Conservation (phyloP, 2,113 vertebrate species). For the Hassar affinis region DNA sequence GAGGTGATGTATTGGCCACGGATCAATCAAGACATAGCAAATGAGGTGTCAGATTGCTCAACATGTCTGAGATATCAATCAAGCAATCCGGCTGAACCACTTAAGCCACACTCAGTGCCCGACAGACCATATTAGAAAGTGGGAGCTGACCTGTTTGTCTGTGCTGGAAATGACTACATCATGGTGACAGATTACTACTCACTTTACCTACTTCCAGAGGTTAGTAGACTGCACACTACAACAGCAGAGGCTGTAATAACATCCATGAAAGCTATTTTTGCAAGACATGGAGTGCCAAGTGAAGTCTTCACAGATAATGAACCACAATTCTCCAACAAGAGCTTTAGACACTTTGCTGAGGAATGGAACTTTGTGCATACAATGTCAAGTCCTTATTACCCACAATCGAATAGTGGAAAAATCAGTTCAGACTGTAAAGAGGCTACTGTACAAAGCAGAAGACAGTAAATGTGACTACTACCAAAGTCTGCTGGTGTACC, state of each 20-base stretch:
- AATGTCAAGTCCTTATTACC: neutral
- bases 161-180: neutral
- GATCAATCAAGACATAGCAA: neutral
- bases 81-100: neutral
- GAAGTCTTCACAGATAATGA: neutral
- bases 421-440: neutral
- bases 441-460: neutral
- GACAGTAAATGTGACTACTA: neutral
- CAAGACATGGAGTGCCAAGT: neutral
- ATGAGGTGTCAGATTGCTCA: neutral
- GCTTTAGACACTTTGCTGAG: neutral
- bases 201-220: neutral
- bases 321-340: neutral
- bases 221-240: neutral
- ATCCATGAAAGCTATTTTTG: neutral
- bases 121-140: neutral
- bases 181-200: neutral
- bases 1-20: neutral
- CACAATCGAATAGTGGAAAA: constrained; percentile 12
- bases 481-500: neutral
- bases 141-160: neutral
- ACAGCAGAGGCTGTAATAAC: neutral
- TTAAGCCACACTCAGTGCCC: neutral
- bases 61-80: neutral
- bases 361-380: constrained; percentile 24